Evolutionary conservation across 1,140 invertebrate species (phyloP).

Genomic region (Druon quercuslanigerum): DNA sequence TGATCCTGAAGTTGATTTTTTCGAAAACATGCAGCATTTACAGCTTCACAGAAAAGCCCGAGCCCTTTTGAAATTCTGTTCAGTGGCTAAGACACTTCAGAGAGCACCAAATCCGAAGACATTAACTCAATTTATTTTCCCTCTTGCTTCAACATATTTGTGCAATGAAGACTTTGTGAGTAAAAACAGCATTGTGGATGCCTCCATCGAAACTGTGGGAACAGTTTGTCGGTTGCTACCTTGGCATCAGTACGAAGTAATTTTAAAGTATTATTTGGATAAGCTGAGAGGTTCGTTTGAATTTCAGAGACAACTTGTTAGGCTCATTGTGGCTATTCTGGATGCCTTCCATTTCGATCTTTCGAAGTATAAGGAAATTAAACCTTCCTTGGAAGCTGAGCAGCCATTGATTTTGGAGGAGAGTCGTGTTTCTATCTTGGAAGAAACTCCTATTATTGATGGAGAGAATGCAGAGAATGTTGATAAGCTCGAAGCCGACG

Average conservation of each 20-base stretch:
- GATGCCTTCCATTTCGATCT: slow-evolving; percentile 96
- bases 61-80: slow-evolving; percentile 84
- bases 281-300: slow-evolving; percentile 83
- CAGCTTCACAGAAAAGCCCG: slow-evolving; percentile 88
- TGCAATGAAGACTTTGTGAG: slow-evolving; percentile 85
- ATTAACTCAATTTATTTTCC: slow-evolving; percentile 89
- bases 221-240: slow-evolving; percentile 85
- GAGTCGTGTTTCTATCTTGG: slow-evolving; percentile 49
- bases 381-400: slow-evolving; percentile 54
- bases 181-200: slow-evolving; percentile 89
- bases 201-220: slow-evolving; percentile 85
- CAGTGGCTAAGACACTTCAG: slow-evolving; percentile 76
- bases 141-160: slow-evolving; percentile 87
- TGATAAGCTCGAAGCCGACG: slow-evolving; percentile 44
- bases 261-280: slow-evolving; percentile 87
- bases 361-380: slow-evolving; percentile 72
- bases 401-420: slow-evolving; percentile 52
- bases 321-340: slow-evolving; percentile 88
- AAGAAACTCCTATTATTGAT: slow-evolving; percentile 51
- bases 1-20: slow-evolving; percentile 94
- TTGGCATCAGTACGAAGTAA: slow-evolving; percentile 90
- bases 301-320: slow-evolving; percentile 88
- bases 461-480: slow-evolving; percentile 60
- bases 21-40: slow-evolving; percentile 93
- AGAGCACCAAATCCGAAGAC: slow-evolving; percentile 81